Evolutionary conservation across 2,888 invertebrate genomes (phyloP).

Genomic region (Papilio protenor): DNA sequence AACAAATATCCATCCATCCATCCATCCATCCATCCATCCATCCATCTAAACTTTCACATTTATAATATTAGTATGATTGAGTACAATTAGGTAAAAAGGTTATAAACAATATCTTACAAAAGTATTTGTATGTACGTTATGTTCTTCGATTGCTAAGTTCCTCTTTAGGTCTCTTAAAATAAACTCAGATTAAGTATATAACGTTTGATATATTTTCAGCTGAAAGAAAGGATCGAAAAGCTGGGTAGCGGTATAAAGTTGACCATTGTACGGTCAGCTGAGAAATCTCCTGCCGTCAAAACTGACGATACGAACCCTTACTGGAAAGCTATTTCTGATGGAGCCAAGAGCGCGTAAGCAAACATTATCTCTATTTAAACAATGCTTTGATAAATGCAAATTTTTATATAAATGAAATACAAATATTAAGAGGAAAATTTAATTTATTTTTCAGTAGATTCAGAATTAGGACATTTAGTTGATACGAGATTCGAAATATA

Average conservation of each 20-base stretch:
- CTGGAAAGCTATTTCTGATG: constrained; percentile 19
- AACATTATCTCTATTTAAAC: neutral
- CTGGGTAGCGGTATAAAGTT: constrained; percentile 13
- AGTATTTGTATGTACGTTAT: too few relatives aligned
- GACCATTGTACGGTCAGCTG: constrained; percentile 16
- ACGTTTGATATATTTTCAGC: neutral
- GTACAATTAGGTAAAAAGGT: too few relatives aligned
- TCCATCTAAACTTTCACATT: too few relatives aligned
- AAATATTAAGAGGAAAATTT: neutral
- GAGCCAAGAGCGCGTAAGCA: constrained; percentile 11
- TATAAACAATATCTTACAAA: too few relatives aligned
- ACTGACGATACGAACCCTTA: constrained; percentile 23
- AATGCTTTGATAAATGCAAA: neutral
- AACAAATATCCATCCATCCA: too few relatives aligned
- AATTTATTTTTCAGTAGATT: too few relatives aligned
- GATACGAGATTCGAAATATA: neutral
- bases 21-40: too few relatives aligned
- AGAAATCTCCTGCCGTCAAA: constrained; percentile 27
- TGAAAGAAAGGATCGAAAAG: constrained; percentile 20
- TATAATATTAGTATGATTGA: too few relatives aligned
- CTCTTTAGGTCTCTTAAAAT: too few relatives aligned
- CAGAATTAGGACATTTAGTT: too few relatives aligned
- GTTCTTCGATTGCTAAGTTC: too few relatives aligned
- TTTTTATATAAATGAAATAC: neutral
- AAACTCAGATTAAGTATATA: too few relatives aligned